Conservation (phyloP, 2,888 invertebrate genomes). For the Drosophila longiperda region DNA sequence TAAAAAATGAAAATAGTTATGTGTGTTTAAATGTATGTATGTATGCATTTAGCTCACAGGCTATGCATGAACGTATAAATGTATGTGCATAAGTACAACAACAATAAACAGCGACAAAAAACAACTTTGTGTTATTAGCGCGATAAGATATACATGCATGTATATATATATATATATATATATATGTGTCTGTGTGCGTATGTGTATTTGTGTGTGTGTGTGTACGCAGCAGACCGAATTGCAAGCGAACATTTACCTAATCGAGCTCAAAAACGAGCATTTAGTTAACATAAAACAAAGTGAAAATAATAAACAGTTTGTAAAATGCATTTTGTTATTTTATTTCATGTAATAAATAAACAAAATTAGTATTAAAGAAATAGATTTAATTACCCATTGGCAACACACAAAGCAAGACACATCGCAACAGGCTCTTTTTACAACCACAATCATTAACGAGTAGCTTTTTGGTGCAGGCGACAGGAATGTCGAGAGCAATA, state of each 20-base stretch:
- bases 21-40: slow-evolving; percentile 29
- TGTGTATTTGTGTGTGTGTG: slow-evolving; percentile 2
- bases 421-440: slow-evolving; percentile 6
- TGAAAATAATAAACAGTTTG: neutral
- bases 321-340: neutral
- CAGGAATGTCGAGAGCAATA: slow-evolving; percentile 36
- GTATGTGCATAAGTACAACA: slow-evolving; percentile 25
- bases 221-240: slow-evolving; percentile 15
- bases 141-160: slow-evolving; percentile 45
- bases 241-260: slow-evolving; percentile 12
- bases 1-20: slow-evolving; percentile 70
- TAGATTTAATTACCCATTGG: neutral
- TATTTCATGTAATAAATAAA: neutral
- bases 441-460: neutral
- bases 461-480: slow-evolving; percentile 44
- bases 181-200: neutral
- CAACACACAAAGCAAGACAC: neutral
- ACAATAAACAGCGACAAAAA: slow-evolving; percentile 29
- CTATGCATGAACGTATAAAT: slow-evolving; percentile 16
- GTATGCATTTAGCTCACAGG: slow-evolving; percentile 44
- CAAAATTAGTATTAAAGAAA: neutral
- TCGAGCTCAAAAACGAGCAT: neutral
- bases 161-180: slow-evolving; percentile 21
- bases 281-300: neutral
- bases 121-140: slow-evolving; percentile 41